Conservation (phyloP, 2,113 vertebrate species). For the Paradoxurus hermaphroditus region DNA sequence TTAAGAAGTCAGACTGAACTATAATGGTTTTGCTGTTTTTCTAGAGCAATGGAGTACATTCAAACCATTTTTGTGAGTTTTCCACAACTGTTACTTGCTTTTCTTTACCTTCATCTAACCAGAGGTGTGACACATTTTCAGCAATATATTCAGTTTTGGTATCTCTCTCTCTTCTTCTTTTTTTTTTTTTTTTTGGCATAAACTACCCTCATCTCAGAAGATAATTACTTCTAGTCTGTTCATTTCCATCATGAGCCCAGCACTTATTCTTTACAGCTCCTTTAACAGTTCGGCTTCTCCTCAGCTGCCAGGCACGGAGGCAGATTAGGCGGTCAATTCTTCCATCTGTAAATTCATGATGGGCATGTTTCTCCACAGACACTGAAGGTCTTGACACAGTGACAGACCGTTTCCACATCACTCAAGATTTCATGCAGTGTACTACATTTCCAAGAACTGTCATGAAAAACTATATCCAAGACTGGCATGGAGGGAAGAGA, state of each 20-base stretch:
- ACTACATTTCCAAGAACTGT: constrained; percentile 41
- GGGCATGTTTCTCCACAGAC: neutral
- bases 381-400: neutral
- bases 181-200: neutral
- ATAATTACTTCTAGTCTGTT: neutral
- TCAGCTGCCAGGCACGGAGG: neutral
- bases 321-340: neutral
- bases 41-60: neutral
- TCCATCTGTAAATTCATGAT: neutral
- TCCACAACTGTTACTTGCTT: neutral
- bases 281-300: neutral
- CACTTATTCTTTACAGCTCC: neutral
- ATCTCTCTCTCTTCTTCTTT: too few species aligned
- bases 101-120: neutral
- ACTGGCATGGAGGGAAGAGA: too few species aligned
- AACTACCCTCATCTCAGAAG: neutral
- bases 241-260: neutral
- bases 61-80: neutral
- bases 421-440: constrained; percentile 3
- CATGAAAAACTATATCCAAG: neutral
- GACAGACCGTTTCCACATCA: constrained; percentile 45
- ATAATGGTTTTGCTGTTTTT: neutral
- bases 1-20: neutral
- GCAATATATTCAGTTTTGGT: neutral
- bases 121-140: neutral